These are phyloP conservation scores for Aricia agestis DNA, from an alignment of 1,140 invertebrate genomes.

Conservation along the genomic window DNA sequence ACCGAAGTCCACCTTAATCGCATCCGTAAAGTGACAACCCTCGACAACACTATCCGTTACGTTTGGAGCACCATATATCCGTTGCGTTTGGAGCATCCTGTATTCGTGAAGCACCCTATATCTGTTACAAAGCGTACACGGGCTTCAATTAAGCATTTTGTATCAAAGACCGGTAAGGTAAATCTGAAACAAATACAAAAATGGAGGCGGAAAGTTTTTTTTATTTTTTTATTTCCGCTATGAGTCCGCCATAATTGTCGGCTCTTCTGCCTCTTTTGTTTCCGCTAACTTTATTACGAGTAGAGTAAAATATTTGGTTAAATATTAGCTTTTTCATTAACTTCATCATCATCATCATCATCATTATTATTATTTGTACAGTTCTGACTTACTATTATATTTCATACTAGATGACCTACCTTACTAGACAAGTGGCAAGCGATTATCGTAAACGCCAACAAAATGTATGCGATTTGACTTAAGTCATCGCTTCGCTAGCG, in stretches of 20 bases:
- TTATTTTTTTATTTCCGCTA: background rate
- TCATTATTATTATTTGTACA: no score
- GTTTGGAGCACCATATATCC: slow-evolving; percentile 4
- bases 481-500: no score
- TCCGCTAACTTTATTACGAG: background rate
- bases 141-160: slow-evolving; percentile 17
- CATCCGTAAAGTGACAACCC: background rate
- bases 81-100: slow-evolving; percentile 1
- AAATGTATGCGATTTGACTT: no score
- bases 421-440: no score
- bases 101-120: slow-evolving; percentile 6
- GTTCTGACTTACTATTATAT: no score
- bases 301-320: background rate
- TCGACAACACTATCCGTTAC: background rate
- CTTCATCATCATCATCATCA: no score
- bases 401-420: no score
- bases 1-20: background rate
- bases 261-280: background rate
- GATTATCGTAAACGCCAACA: no score
- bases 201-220: slow-evolving; percentile 4
- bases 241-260: slow-evolving; percentile 12
- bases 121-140: slow-evolving; percentile 16
- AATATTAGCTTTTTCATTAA: background rate
- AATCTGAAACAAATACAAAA: slow-evolving; percentile 20
- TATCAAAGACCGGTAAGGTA: slow-evolving; percentile 18